phyloP scores from a whole-genome alignment of 2,797 vertebrate genomes.

The Etheostoma nigrum region DNA sequence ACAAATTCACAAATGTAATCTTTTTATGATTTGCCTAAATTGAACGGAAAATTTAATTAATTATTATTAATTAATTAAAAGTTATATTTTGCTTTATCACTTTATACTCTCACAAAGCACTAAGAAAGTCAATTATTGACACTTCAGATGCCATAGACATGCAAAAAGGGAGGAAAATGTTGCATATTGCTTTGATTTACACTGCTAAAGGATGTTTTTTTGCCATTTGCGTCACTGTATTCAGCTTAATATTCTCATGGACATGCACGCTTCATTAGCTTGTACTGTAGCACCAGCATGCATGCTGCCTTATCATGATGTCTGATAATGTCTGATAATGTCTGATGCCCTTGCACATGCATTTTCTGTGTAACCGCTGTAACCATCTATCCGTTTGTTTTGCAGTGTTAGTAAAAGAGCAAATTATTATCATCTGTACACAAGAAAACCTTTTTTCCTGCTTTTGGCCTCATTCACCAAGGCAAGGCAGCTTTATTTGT shows the following conservation, averaged over 20 bases:
- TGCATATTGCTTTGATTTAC: neutral
- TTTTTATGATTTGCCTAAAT: neutral
- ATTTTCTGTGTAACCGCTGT: slow-evolving; percentile 46
- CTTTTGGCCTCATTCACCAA: neutral
- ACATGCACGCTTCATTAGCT: slow-evolving; percentile 1
- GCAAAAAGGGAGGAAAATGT: neutral
- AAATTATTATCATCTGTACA: slow-evolving; percentile 23
- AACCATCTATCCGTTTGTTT: slow-evolving; percentile 25
- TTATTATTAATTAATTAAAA: neutral
- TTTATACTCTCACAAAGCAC: neutral
- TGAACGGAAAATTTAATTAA: neutral
- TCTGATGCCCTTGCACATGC: slow-evolving; percentile 24
- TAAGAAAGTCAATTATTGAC: neutral
- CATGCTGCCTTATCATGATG: slow-evolving; percentile 59
- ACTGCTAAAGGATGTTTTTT: neutral
- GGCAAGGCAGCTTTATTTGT: neutral
- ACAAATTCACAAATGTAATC: neutral
- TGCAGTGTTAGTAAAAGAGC: slow-evolving; percentile 9
- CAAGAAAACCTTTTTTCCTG: neutral
- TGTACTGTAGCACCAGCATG: slow-evolving; percentile 5
- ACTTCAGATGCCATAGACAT: neutral
- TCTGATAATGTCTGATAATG: slow-evolving; percentile 52
- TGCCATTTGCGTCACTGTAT: neutral
- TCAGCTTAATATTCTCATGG: neutral
- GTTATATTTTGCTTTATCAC: neutral